A percentile compares a stretch with the other conserved stretches of the same genome.
phyloP scores from a whole-genome alignment of 2,888 invertebrate genomes.

The Cheiracanthium punctorium region DNA sequence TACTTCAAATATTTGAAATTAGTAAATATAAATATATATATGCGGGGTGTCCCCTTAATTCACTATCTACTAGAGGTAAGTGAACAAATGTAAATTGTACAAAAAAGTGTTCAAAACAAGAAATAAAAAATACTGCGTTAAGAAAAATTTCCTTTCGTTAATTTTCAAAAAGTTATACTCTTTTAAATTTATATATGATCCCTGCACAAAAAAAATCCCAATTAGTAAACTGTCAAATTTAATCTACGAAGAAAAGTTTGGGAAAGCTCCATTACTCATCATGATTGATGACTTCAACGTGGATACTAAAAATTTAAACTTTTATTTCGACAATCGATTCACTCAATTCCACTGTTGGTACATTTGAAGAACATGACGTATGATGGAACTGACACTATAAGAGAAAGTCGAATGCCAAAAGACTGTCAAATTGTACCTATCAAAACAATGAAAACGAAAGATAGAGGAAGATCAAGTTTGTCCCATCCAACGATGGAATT shows the following conservation, averaged over 20 bases:
- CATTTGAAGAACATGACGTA: neutral
- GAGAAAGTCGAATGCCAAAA: neutral
- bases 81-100: too few relatives aligned
- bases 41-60: too few relatives aligned
- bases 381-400: neutral
- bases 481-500: neutral
- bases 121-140: too few relatives aligned
- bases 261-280: neutral
- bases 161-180: too few relatives aligned
- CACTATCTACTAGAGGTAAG: too few relatives aligned
- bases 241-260: neutral
- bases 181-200: too few relatives aligned
- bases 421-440: neutral
- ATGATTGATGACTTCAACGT: neutral
- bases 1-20: too few relatives aligned
- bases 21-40: too few relatives aligned
- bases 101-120: too few relatives aligned
- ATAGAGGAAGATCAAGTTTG: neutral
- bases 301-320: neutral
- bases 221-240: too few relatives aligned
- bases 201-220: too few relatives aligned
- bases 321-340: constrained; percentile 11
- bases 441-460: neutral
- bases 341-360: neutral
- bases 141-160: too few relatives aligned